phyloP scores from a whole-genome alignment of 1,140 invertebrate genomes.

The Caenorhabditis tropicalis region DNA sequence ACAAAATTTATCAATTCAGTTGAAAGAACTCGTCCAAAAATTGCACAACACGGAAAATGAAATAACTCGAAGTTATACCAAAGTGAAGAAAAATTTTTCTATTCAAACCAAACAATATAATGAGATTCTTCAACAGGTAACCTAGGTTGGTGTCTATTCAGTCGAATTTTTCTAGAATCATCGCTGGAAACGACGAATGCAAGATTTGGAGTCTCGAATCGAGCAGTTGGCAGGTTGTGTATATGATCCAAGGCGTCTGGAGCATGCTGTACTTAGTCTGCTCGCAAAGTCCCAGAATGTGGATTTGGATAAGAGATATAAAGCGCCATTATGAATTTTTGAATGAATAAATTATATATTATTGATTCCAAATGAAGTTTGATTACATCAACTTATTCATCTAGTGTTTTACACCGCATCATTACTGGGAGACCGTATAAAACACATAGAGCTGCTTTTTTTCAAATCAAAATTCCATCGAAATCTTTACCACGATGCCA shows the following conservation, averaged over 20 bases:
- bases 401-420: no score
- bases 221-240: conserved; percentile 24
- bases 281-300: conserved; percentile 5
- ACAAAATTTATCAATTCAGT: neutral
- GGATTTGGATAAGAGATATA: conserved; percentile 6
- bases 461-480: no score
- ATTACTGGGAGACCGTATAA: no score
- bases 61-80: neutral
- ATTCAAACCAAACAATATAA: conserved; percentile 18
- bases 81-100: neutral
- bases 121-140: neutral
- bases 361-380: no score
- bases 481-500: no score
- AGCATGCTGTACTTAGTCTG: neutral
- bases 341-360: neutral
- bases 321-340: neutral
- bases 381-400: no score
- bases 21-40: neutral
- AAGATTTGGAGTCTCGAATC: conserved; percentile 14
- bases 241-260: neutral
- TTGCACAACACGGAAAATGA: neutral
- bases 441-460: no score
- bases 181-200: conserved; percentile 12
- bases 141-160: no score
- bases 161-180: neutral